Evolutionary conservation across 2,797 vertebrate genomes (phyloP).

Genomic region (Saguinus oedipus): DNA sequence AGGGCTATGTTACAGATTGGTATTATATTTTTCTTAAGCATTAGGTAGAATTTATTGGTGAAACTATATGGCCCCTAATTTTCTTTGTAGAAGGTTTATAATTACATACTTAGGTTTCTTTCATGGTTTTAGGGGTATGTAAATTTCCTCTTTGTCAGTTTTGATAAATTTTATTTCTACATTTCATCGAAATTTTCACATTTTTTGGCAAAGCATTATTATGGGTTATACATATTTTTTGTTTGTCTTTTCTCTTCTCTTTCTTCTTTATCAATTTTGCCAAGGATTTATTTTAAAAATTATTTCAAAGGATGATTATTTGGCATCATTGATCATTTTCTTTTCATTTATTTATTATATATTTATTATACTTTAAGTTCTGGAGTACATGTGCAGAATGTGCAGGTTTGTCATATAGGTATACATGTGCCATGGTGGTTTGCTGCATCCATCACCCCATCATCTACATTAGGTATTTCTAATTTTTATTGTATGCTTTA

Average conservation of each 20-base stretch:
- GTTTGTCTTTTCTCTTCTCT: background rate
- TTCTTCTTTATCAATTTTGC: background rate
- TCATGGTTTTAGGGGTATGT: background rate
- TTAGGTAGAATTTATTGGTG: background rate
- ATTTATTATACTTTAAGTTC: too few species aligned
- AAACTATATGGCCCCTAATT: background rate
- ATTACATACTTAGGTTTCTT: background rate
- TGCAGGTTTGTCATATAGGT: too few species aligned
- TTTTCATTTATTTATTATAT: background rate
- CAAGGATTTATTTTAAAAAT: background rate
- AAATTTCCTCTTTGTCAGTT: background rate
- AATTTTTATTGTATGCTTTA: background rate
- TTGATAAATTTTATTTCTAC: background rate
- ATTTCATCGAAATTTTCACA: background rate
- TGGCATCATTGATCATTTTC: background rate
- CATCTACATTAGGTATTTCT: too few species aligned
- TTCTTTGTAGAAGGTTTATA: conserved; percentile 10
- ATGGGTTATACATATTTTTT: background rate
- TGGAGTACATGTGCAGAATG: too few species aligned
- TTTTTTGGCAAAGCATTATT: background rate
- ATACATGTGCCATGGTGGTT: too few species aligned
- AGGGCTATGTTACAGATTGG: background rate
- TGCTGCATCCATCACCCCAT: too few species aligned
- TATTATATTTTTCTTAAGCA: background rate
- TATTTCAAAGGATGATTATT: background rate